Conservation (phyloP, 2,888 invertebrate species). For the Atrina japonica region DNA sequence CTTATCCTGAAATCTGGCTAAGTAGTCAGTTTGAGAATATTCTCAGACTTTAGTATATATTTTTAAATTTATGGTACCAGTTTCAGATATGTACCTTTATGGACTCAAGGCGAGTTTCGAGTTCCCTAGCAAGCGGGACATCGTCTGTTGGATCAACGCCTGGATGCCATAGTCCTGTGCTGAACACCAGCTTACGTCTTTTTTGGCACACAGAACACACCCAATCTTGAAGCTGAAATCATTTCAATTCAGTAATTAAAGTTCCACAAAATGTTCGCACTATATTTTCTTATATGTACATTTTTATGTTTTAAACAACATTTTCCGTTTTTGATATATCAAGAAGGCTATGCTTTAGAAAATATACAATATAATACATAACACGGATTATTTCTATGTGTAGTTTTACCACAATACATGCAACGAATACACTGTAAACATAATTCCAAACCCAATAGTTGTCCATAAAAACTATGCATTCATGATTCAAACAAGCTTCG, state of each 20-base stretch:
- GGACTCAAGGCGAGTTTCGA: slow-evolving; percentile 50
- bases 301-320: background rate
- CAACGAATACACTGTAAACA: too few species aligned
- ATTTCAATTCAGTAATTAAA: background rate
- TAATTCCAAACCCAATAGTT: too few species aligned
- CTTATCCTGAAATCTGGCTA: too few species aligned
- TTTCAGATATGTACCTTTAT: slow-evolving; percentile 39
- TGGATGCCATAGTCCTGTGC: slow-evolving; percentile 78
- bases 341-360: too few species aligned
- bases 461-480: too few species aligned
- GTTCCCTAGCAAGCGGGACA: slow-evolving; percentile 63
- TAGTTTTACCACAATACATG: too few species aligned
- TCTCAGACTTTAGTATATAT: too few species aligned
- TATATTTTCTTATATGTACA: background rate
- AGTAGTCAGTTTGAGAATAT: too few species aligned
- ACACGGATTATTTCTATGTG: too few species aligned
- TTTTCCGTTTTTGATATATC: background rate
- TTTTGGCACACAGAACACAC: slow-evolving; percentile 78
- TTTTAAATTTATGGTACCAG: too few species aligned
- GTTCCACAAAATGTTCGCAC: background rate
- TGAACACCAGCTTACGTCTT: slow-evolving; percentile 75
- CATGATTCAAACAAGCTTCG: too few species aligned
- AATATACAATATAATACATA: too few species aligned
- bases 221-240: slow-evolving; percentile 76
- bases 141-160: slow-evolving; percentile 72